Evolutionary conservation across 23 tunicate genomes (phyloP).

Genomic region (Ciona savignyi): DNA sequence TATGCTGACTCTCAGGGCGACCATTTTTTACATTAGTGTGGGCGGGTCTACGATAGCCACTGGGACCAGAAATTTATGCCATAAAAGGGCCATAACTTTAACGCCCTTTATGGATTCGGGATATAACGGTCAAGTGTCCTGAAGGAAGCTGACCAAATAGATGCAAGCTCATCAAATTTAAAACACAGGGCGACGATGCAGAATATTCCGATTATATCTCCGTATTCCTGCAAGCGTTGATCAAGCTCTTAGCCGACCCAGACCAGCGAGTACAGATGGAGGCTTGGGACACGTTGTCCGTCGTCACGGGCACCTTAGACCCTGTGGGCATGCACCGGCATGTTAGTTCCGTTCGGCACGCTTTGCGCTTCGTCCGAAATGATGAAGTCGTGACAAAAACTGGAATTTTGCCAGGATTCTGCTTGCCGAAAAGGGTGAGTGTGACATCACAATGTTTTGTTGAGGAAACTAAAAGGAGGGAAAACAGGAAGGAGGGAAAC

Average conservation of each 20-base stretch:
- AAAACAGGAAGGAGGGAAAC: no score
- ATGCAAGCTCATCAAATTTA: background rate
- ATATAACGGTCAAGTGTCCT: no score
- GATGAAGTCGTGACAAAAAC: conserved; percentile 43
- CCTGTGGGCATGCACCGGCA: conserved; percentile 63
- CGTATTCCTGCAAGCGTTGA: conserved; percentile 61
- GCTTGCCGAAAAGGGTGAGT: conserved; percentile 72
- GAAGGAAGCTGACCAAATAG: no score
- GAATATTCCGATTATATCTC: conserved; percentile 66
- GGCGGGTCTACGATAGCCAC: no score
- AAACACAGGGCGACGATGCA: conserved; percentile 13
- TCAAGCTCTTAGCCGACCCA: conserved; percentile 71
- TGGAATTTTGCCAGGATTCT: conserved; percentile 86
- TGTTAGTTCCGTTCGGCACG: conserved; percentile 88
- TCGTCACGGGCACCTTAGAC: conserved; percentile 48
- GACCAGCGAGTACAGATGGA: conserved; percentile 42
- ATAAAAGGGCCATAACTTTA: no score
- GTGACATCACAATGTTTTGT: no score
- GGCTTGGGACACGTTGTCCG: conserved; percentile 72
- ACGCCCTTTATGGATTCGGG: no score
- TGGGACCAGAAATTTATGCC: no score
- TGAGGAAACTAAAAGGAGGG: no score
- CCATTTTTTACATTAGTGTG: no score
- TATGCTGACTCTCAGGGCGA: no score
- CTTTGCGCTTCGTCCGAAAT: conserved; percentile 47